phyloP scores from a whole-genome alignment of 2,888 invertebrate species.

The Alitta virens region DNA sequence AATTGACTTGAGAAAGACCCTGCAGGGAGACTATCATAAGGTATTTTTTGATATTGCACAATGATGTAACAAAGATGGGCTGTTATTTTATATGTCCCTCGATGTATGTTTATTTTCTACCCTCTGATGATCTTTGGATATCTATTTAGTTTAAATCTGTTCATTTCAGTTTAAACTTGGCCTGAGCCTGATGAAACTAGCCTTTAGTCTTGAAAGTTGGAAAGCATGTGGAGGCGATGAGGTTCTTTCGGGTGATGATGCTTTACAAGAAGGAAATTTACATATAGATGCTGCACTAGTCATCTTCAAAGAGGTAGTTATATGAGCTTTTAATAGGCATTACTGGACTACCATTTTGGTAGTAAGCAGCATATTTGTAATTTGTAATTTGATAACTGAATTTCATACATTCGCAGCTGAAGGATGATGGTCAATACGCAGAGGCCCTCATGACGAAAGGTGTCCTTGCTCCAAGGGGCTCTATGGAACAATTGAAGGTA shows the following conservation, averaged over 20 bases:
- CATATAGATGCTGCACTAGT: conserved; percentile 51
- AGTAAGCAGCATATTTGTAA: no score
- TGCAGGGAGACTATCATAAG: conserved; percentile 49
- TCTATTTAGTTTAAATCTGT: no score
- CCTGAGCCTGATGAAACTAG: conserved; percentile 53
- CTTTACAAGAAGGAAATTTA: conserved; percentile 49
- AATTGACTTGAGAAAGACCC: conserved; percentile 45
- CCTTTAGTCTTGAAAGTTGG: conserved; percentile 56
- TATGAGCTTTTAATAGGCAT: no score
- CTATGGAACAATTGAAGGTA: conserved; percentile 53
- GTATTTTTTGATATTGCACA: conserved; percentile 27
- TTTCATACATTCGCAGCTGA: conserved; percentile 38
- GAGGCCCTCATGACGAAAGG: conserved; percentile 56
- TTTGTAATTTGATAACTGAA: no score
- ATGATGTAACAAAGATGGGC: no score
- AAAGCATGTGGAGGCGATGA: conserved; percentile 51
- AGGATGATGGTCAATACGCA: conserved; percentile 53
- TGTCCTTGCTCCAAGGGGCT: conserved; percentile 49
- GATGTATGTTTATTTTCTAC: no score
- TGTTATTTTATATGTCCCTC: no score
- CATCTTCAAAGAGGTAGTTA: conserved; percentile 52
- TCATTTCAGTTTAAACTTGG: conserved; percentile 47
- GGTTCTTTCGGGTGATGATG: conserved; percentile 40
- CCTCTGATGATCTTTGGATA: no score
- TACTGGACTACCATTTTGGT: no score